Percentiles rank a stretch among this genome's conserved stretches.
Evolutionary conservation across 2,797 vertebrate species (phyloP).

Genomic region (Pteronotus mesoamericanus): DNA sequence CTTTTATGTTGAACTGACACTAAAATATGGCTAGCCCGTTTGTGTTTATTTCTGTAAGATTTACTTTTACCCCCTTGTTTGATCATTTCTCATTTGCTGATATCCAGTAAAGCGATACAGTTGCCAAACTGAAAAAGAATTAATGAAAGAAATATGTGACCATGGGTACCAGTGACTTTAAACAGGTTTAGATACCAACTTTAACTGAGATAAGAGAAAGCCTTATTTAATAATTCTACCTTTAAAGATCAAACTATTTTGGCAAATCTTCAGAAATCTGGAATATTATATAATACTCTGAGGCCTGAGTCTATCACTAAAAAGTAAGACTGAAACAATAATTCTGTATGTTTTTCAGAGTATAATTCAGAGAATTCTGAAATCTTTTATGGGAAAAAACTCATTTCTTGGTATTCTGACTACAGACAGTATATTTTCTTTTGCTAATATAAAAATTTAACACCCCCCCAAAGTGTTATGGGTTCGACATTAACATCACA

Average conservation of each 20-base stretch:
- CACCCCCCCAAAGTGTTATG: not conserved
- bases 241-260: slow-evolving; percentile 38
- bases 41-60: not conserved
- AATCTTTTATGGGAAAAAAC: not conserved
- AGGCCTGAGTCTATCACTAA: not conserved
- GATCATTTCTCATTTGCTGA: slow-evolving; percentile 3
- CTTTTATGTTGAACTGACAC: not conserved
- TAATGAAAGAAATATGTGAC: not conserved
- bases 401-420: not conserved
- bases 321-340: not conserved
- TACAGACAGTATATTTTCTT: not conserved
- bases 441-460: not conserved
- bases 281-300: not conserved
- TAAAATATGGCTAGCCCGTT: not conserved
- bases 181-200: not conserved
- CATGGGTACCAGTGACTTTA: not conserved
- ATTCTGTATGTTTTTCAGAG: slow-evolving; percentile 34
- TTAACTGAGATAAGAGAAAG: not conserved
- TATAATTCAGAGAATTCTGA: not conserved
- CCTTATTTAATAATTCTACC: not conserved
- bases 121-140: not conserved
- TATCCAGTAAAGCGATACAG: not conserved
- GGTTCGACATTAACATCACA: not conserved
- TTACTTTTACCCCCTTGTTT: not conserved
- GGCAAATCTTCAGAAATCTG: slow-evolving; percentile 29